Percentiles rank a stretch among this genome's conserved stretches.
Evolutionary conservation across 2,797 vertebrate genomes (phyloP).

Genomic region (Enteromius paludinosus): DNA sequence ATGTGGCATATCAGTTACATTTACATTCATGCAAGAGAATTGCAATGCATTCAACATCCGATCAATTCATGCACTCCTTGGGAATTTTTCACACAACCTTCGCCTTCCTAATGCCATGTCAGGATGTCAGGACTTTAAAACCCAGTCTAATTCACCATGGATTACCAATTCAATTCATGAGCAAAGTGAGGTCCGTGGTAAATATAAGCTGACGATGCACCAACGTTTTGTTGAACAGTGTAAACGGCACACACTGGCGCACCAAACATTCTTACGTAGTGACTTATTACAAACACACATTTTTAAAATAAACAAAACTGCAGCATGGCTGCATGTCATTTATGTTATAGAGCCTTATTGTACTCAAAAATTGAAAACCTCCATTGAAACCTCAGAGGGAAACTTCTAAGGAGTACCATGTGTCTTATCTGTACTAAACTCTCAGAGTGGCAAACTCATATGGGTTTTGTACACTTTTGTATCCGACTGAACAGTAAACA

Average conservation of each 20-base stretch:
- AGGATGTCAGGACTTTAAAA: not conserved
- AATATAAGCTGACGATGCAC: not conserved
- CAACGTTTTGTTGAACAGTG: not conserved
- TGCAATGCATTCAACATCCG: not conserved
- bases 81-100: not conserved
- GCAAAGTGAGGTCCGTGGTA: not conserved
- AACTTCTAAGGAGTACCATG: not conserved
- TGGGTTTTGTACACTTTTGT: not conserved
- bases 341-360: not conserved
- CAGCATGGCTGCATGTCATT: not conserved
- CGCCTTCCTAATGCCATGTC: not conserved
- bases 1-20: not conserved
- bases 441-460: not conserved
- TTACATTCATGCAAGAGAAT: not conserved
- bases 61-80: not conserved
- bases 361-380: not conserved
- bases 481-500: conserved; percentile 33
- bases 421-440: not conserved
- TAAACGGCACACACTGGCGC: not conserved
- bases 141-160: not conserved
- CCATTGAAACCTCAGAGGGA: not conserved
- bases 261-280: not conserved
- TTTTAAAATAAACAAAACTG: not conserved
- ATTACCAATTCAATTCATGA: not conserved
- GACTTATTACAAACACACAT: not conserved